Evolutionary conservation across 2,113 vertebrate genomes (phyloP).

Genomic region (Loxodonta africana): DNA sequence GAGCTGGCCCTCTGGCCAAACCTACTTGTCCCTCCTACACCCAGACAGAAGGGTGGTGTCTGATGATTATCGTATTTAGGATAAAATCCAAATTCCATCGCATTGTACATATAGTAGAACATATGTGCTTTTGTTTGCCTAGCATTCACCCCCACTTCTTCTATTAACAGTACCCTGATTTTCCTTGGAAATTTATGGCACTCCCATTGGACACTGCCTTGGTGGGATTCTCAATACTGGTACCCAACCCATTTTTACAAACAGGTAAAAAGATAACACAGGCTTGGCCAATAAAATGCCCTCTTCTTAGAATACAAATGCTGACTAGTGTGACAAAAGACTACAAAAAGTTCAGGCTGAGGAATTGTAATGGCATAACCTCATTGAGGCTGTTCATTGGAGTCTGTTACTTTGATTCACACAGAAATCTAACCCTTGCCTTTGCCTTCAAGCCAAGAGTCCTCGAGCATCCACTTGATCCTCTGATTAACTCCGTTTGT

Average conservation of each 20-base stretch:
- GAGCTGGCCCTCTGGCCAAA: background rate
- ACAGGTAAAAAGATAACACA: background rate
- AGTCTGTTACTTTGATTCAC: background rate
- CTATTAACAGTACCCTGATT: background rate
- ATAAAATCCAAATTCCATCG: constrained; percentile 24
- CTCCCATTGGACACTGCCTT: background rate
- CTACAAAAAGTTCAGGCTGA: background rate
- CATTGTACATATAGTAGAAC: background rate
- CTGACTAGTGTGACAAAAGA: background rate
- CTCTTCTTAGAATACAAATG: background rate
- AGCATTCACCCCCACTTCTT: background rate
- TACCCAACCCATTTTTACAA: background rate
- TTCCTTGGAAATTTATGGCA: background rate
- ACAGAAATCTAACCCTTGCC: background rate
- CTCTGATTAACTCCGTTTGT: background rate
- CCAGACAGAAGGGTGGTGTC: background rate
- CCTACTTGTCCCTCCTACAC: background rate
- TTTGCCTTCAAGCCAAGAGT: background rate
- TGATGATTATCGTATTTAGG: background rate
- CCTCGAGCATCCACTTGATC: background rate
- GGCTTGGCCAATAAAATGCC: background rate
- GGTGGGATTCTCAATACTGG: background rate
- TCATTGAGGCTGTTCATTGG: background rate
- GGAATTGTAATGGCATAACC: background rate
- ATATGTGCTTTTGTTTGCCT: background rate